Base-by-base conservation (phyloP, 2,113 vertebrate genomes). In the Gallinago jamesoni region DNA sequence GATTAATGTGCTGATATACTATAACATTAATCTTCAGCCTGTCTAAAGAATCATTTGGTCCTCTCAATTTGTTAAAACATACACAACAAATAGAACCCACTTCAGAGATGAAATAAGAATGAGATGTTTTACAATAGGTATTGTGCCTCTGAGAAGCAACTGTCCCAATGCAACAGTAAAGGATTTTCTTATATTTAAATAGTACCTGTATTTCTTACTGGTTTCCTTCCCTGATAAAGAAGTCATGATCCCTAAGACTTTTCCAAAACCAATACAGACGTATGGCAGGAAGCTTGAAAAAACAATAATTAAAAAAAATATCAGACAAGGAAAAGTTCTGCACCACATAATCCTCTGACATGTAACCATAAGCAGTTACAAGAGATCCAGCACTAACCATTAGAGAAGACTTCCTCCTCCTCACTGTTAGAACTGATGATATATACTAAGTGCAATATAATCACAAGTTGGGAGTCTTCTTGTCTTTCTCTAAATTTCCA, bases 1-100 rank as follows among this genome's bases (percentile, higher is more conserved):
- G 83, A 93, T 50, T 90, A 94, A 96, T 50, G 86, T 52, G 37
- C 83, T 93, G 37, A 77, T 79, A 95, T 25, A 93, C 69, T 60
- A 3, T 19, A 95, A 92, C 56, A 76, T 47, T 83, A 69, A 84
- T 73, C 83, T 72, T 91, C 93, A 77, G 68, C 37, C 56, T 12
- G 67, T 75, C 84, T 73, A 77, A 94, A 96, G 64, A 97, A 95
- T 67, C 60, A 70, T 95, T 97, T 97, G 96, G 95, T 97, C 96
- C 96, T 96, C 82, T 97, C 89, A 39, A 76, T 93, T 90, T 14
- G 8, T 86, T 88, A 81, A 78, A 93, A 76, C 10, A 19, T 37
- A 74, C 0, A 6, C 86, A 93, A 47, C n/a, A 87, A 87, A 67
- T 84, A 78, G 68, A 97, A 47, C 63, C 14, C 57, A 66, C 17